Evolutionary conservation across 92 coral and sea anemone genomes (phyloP).

Genomic region (Palythoa grandiflora): DNA sequence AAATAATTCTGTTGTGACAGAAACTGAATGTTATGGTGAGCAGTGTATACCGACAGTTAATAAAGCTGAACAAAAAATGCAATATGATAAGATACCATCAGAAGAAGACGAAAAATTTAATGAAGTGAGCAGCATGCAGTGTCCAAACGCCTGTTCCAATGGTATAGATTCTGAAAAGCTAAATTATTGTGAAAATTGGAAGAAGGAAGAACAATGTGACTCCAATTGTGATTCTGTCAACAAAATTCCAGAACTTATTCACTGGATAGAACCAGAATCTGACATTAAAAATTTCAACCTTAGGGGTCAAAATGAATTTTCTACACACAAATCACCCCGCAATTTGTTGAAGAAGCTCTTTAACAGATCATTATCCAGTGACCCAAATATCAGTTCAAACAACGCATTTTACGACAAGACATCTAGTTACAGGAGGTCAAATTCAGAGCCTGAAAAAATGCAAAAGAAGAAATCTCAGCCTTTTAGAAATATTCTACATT

Average conservation of each 20-base stretch:
- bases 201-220: background rate
- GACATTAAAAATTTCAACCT: no score
- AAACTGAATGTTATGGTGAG: no score
- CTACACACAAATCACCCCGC: background rate
- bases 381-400: background rate
- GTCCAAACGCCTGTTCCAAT: background rate
- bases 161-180: background rate
- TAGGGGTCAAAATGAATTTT: background rate
- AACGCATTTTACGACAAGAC: background rate
- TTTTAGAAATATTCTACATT: conserved; percentile 3
- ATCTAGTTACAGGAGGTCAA: background rate
- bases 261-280: background rate
- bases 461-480: conserved; percentile 9
- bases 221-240: background rate
- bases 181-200: background rate
- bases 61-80: background rate
- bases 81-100: background rate
- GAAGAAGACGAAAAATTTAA: background rate
- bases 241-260: conserved; percentile 9
- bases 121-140: background rate
- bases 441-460: background rate
- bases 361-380: conserved; percentile 21
- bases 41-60: background rate
- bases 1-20: background rate
- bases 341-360: background rate